Percentiles rank a stretch among this genome's conserved stretches.
phyloP scores from a whole-genome alignment of 2,797 vertebrate genomes.

The Vespertilio murinus region DNA sequence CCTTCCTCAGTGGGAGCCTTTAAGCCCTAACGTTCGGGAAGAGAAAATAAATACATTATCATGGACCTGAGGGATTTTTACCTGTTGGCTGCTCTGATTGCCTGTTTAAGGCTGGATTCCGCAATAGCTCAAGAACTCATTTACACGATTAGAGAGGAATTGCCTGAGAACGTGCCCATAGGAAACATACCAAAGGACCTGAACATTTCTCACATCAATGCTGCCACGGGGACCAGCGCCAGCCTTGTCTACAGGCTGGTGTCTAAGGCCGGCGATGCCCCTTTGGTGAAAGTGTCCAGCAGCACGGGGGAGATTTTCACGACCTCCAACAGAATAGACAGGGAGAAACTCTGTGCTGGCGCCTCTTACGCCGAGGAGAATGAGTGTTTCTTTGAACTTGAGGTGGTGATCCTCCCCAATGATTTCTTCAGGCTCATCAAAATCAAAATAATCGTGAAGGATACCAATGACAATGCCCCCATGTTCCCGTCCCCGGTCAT shows the following conservation, averaged over 20 bases:
- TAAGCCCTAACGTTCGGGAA: conserved; percentile 88
- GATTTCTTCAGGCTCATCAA: conserved; percentile 99
- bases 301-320: conserved; percentile 98
- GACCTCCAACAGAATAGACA: conserved; percentile 96
- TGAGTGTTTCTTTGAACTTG: conserved; percentile 99
- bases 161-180: conserved; percentile 99
- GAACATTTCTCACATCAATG: conserved; percentile 98
- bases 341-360: conserved; percentile 98
- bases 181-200: conserved; percentile 99
- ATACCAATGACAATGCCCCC: conserved; percentile 99
- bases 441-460: conserved; percentile 98
- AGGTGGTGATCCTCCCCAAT: conserved; percentile 99
- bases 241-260: conserved; percentile 99
- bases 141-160: conserved; percentile 98
- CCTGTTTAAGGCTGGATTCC: conserved; percentile 97
- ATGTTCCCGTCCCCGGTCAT: conserved; percentile 99
- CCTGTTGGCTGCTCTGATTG: conserved; percentile 96
- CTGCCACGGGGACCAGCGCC: conserved; percentile 93
- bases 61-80: conserved; percentile 99
- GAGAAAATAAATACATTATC: conserved; percentile 88
- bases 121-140: conserved; percentile 98
- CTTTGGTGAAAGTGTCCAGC: conserved; percentile 96
- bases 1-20: conserved; percentile 84
- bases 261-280: conserved; percentile 98
- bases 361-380: conserved; percentile 94